Evolutionary conservation across 2,113 vertebrate species (phyloP).

Genomic region (Gymnorhina tibicen): DNA sequence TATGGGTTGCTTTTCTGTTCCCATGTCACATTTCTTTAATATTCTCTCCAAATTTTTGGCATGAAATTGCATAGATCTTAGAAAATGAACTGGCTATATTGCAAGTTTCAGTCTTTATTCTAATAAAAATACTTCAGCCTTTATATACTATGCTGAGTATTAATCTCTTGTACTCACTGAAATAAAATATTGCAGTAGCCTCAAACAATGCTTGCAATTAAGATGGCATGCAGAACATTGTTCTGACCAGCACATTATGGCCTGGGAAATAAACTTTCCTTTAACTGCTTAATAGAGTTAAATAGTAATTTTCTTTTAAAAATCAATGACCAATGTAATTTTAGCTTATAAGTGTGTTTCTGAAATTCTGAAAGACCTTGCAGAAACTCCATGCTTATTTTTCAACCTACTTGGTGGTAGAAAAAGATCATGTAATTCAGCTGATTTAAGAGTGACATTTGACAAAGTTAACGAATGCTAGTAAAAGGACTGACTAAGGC

Average conservation of each 20-base stretch:
- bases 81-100: neutral
- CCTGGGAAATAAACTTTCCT: neutral
- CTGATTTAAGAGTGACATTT: neutral
- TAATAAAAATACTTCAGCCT: neutral
- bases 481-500: neutral
- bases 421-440: neutral
- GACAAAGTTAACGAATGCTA: accelerated
- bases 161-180: neutral
- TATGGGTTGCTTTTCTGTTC: neutral
- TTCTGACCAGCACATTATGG: neutral
- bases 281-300: neutral
- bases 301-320: neutral
- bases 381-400: neutral
- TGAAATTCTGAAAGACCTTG: neutral
- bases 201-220: neutral
- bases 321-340: neutral
- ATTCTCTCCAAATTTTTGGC: neutral
- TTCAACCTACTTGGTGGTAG: neutral
- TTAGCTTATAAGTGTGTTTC: neutral
- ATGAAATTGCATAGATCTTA: neutral
- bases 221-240: neutral
- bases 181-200: neutral
- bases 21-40: neutral
- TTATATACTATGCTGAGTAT: neutral
- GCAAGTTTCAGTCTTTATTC: neutral